Conservation (phyloP, 2,113 vertebrate genomes). For the Scolopax mira region DNA sequence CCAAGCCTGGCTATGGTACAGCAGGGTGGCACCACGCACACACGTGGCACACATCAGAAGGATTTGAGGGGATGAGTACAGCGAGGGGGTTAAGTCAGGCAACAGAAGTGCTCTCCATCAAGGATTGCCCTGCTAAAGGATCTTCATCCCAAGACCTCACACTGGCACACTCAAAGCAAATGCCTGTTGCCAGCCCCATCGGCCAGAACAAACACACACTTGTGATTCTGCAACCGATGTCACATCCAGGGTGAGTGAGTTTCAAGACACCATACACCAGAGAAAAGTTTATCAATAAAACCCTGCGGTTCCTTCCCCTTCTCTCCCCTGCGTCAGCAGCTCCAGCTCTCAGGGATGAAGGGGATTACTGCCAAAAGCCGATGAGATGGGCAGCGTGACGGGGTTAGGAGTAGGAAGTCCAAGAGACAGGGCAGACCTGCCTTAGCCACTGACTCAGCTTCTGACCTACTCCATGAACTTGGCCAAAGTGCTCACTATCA, state of each 20-base stretch:
- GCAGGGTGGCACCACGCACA: rapidly evolving
- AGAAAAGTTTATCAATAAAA: neutral
- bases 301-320: neutral
- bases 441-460: neutral
- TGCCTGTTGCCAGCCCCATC: neutral
- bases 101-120: neutral
- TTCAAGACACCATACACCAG: neutral
- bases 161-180: rapidly evolving
- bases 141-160: neutral
- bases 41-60: neutral
- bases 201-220: neutral
- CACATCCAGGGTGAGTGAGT: neutral
- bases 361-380: neutral
- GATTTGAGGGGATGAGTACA: neutral
- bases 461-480: neutral
- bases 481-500: neutral
- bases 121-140: neutral
- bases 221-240: neutral
- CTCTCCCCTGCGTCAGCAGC: neutral
- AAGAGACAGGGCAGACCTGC: neutral
- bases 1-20: neutral
- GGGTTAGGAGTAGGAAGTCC: neutral
- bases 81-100: neutral
- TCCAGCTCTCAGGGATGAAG: neutral
- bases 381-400: neutral